These are phyloP conservation scores for Picus viridis DNA, from an alignment of 2,797 vertebrate species.

Conservation along the genomic window DNA sequence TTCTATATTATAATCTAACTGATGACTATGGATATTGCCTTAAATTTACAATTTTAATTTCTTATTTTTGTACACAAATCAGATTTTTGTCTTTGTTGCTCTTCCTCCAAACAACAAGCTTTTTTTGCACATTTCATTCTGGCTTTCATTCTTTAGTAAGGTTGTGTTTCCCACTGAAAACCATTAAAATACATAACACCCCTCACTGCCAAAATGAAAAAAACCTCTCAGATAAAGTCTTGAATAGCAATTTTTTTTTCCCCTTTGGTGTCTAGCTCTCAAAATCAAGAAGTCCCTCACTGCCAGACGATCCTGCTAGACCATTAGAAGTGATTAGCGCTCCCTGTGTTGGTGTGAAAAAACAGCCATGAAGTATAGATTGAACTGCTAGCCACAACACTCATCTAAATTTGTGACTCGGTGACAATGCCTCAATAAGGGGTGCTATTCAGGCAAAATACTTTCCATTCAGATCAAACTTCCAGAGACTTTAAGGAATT, in stretches of 20 bases:
- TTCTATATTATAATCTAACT: neutral
- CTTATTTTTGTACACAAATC: neutral
- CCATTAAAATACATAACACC: neutral
- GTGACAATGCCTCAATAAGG: slow-evolving; percentile 58
- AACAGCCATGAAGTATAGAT: neutral
- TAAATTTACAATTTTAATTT: neutral
- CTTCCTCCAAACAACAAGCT: neutral
- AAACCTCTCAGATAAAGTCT: neutral
- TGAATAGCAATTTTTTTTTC: neutral
- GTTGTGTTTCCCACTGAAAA: neutral
- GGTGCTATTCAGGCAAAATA: slow-evolving; percentile 59
- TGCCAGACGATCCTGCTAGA: slow-evolving; percentile 12
- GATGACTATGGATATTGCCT: neutral
- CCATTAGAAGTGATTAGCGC: slow-evolving; percentile 35
- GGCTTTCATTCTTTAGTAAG: neutral
- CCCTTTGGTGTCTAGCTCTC: neutral
- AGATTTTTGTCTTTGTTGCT: neutral
- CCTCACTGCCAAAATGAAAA: neutral
- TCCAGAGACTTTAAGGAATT: slow-evolving; percentile 50
- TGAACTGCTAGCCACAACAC: slow-evolving; percentile 60
- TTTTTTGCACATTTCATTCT: neutral
- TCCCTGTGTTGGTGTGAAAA: neutral
- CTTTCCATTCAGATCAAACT: slow-evolving; percentile 55
- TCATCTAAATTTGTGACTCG: slow-evolving; percentile 44
- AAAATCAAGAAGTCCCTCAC: slow-evolving; percentile 8